Base-by-base conservation (phyloP, 2,888 invertebrate species). In the Gastracanthus pulcherrimus region DNA sequence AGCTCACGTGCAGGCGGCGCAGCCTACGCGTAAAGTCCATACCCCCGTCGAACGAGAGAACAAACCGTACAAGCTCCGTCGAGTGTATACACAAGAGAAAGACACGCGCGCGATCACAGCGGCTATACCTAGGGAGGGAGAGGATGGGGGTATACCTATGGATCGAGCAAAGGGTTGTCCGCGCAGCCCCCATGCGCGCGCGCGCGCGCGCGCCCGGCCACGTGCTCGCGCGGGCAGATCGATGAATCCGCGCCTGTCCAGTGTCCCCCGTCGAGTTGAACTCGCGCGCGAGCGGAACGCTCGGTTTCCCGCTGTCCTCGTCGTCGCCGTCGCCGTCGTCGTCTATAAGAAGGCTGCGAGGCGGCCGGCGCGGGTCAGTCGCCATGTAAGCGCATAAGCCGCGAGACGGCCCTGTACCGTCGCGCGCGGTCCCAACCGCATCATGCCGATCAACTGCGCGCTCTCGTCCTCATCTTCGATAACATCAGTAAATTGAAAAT, bases 311-410 rank as follows among this genome's bases (percentile, higher is more conserved):
- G n/a, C n/a, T n/a, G n/a, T n/a, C n/a, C n/a, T n/a, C n/a, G n/a
- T n/a, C n/a, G n/a, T n/a, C n/a, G n/a, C n/a, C n/a, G n/a, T n/a
- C n/a, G n/a, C n/a, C n/a, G n/a, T n/a, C n/a, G n/a, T n/a, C n/a
- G n/a, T n/a, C 69, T 72, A 72, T 79, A 83, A 86, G 88, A 86
- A 86, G 84, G 84, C 85, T 75, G 38, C 83, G 80, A 82, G 72
- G 72, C 79, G 70, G 77, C 77, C 86, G 84, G 85, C 81, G 85
- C 82, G 84, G 86, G 86, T 89, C 90, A 91, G 91, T 91, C 91
- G 91, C 91, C 89, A 91, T 91, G 91, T 91, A 90, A 91, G 91
- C 91, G 87, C 76, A 16, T 23, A 41, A 64, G 69, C 62, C 51
- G 75, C 41, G 41, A 60, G 70, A 67, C 74, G 69, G 67, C 48